phyloP scores from a whole-genome alignment of 1,140 invertebrate genomes.

The Cydia amplana region DNA sequence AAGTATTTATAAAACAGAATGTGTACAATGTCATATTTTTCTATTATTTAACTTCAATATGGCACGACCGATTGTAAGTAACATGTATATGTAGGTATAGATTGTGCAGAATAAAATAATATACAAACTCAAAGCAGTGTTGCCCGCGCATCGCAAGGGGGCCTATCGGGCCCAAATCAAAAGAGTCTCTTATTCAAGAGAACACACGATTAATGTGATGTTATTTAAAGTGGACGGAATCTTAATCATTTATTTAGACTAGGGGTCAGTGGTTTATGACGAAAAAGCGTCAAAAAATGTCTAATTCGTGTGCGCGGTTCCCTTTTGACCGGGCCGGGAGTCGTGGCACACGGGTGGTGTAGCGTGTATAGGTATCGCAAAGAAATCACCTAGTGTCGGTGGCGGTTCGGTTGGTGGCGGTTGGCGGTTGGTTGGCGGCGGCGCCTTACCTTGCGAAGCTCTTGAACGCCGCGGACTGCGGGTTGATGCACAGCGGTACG shows the following conservation, averaged over 20 bases:
- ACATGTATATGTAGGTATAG: neutral
- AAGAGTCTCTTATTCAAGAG: conserved; percentile 17
- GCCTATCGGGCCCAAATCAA: conserved; percentile 26
- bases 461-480: conserved; percentile 99
- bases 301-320: neutral
- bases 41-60: neutral
- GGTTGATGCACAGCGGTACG: conserved; percentile 99
- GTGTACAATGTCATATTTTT: neutral
- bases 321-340: conserved; percentile 6
- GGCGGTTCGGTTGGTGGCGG: conserved; percentile 70
- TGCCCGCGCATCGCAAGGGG: conserved; percentile 51
- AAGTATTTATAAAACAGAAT: too few relatives aligned
- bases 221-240: neutral
- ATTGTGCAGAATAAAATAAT: neutral
- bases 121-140: conserved; percentile 41
- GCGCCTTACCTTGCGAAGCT: conserved; percentile 98
- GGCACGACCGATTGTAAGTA: conserved; percentile 4
- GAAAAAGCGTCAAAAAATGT: too few relatives aligned
- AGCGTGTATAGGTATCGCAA: conserved; percentile 78
- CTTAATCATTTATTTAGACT: neutral
- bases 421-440: conserved; percentile 59
- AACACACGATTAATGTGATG: neutral
- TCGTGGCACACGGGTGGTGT: conserved; percentile 67
- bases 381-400: conserved; percentile 80
- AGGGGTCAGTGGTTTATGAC: too few relatives aligned